Conservation (phyloP, 2,797 vertebrate genomes). For the Hipposideros larvatus region DNA sequence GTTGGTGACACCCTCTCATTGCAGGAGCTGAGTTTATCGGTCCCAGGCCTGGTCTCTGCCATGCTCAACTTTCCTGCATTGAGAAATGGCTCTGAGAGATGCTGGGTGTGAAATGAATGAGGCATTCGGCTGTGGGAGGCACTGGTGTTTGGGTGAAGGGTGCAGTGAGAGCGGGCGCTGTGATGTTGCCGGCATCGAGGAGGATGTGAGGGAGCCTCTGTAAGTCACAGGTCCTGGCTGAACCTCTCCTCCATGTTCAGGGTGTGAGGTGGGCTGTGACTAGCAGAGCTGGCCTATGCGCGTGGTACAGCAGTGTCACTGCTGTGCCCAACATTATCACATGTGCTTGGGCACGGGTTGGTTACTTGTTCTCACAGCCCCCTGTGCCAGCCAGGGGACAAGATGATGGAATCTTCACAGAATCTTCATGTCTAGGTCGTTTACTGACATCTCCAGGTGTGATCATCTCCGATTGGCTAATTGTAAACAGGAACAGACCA, state of each 20-base stretch:
- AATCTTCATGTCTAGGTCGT: accelerated
- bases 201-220: neutral
- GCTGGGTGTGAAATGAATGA: neutral
- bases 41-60: neutral
- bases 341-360: no score
- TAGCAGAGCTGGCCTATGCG: no score
- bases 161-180: neutral
- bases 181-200: neutral
- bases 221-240: no score
- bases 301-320: accelerated
- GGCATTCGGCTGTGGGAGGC: neutral
- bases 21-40: neutral
- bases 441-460: accelerated
- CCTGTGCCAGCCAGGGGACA: neutral
- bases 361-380: neutral
- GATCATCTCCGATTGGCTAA: no score
- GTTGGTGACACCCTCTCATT: neutral
- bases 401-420: accelerated
- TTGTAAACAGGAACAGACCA: neutral
- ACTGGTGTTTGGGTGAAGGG: neutral
- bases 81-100: accelerated
- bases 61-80: accelerated
- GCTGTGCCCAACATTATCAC: accelerated
- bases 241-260: neutral
- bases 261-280: no score